phyloP scores from a whole-genome alignment of 2,113 vertebrate genomes.

The Elgaria multicarinata region DNA sequence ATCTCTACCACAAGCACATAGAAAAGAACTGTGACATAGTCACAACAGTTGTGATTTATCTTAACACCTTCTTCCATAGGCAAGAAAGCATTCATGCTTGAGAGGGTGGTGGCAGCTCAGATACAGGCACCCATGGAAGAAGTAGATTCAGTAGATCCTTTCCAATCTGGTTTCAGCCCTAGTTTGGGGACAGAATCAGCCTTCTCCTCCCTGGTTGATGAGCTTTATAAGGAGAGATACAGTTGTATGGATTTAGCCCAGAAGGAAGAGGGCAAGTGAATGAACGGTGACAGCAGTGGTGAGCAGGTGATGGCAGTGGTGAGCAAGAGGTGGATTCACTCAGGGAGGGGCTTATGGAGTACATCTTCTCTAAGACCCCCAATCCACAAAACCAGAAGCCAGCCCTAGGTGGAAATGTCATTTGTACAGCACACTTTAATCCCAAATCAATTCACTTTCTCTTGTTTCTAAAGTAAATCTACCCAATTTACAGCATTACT shows the following conservation, averaged over 20 bases:
- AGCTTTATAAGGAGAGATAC: too few species aligned
- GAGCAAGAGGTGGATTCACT: neutral
- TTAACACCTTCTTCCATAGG: too few species aligned
- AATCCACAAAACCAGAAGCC: neutral
- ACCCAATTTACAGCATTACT: neutral
- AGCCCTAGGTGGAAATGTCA: neutral
- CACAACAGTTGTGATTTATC: too few species aligned
- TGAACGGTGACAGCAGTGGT: neutral
- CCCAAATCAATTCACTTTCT: neutral
- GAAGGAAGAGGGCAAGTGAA: neutral
- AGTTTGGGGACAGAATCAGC: too few species aligned
- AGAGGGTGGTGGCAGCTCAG: too few species aligned
- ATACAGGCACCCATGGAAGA: too few species aligned
- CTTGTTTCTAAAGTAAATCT: accelerated
- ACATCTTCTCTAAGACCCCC: neutral
- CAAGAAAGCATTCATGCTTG: too few species aligned
- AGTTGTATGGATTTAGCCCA: neutral
- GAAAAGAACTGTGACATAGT: too few species aligned
- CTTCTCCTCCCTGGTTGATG: too few species aligned
- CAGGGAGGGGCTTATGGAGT: neutral
- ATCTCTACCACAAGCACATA: too few species aligned
- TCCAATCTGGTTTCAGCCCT: too few species aligned
- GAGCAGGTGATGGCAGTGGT: neutral
- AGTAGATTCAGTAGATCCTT: too few species aligned
- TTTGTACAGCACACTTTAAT: neutral